Evolutionary conservation across 2,888 invertebrate genomes (phyloP).

Genomic region (Pristionchus exspectatus): DNA sequence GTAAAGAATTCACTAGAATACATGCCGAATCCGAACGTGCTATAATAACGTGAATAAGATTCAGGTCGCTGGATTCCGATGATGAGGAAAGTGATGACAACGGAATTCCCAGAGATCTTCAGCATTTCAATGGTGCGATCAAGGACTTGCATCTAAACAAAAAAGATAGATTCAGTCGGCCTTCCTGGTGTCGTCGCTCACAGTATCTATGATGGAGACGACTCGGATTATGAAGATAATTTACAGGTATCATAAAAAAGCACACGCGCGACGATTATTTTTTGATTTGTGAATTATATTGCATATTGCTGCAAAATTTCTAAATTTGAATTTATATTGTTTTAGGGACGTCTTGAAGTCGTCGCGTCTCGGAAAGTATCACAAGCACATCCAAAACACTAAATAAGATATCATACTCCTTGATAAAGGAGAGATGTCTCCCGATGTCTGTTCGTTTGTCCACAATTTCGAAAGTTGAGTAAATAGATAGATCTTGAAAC

Average conservation of each 20-base stretch:
- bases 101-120: neutral
- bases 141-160: neutral
- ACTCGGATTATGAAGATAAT: slow-evolving; percentile 51
- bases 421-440: too few relatives aligned
- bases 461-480: too few relatives aligned
- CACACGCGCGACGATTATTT: neutral
- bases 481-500: too few relatives aligned
- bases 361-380: slow-evolving; percentile 29
- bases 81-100: slow-evolving; percentile 13
- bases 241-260: neutral
- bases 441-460: too few relatives aligned
- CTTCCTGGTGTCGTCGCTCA: slow-evolving; percentile 95
- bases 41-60: neutral
- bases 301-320: neutral
- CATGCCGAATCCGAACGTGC: too few relatives aligned
- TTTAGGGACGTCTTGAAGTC: slow-evolving; percentile 21
- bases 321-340: neutral
- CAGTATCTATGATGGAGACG: slow-evolving; percentile 81
- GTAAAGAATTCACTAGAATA: too few relatives aligned
- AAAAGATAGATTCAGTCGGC: slow-evolving; percentile 79
- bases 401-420: too few relatives aligned
- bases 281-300: too few relatives aligned
- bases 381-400: neutral
- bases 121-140: neutral
- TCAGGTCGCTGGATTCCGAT: neutral